Evolutionary conservation across 2,797 vertebrate genomes (phyloP).

Genomic region (Coccyzus lansbergi): DNA sequence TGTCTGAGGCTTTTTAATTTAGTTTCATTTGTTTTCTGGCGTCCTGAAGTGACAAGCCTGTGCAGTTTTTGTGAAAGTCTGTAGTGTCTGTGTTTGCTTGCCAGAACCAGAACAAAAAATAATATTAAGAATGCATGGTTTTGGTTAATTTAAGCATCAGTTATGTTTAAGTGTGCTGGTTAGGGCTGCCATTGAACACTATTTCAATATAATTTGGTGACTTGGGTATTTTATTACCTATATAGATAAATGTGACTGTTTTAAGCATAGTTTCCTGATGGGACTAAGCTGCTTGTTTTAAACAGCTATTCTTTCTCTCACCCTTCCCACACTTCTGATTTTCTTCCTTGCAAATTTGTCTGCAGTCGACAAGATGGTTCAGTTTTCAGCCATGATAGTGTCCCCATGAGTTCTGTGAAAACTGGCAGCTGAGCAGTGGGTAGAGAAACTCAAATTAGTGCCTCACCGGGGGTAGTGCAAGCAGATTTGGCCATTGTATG

Average conservation of each 20-base stretch:
- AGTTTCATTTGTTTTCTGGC: not conserved
- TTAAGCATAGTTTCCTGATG: not conserved
- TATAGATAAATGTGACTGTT: not conserved
- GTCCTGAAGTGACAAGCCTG: rapidly evolving
- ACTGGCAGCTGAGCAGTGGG: not conserved
- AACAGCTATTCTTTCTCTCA: constrained; percentile 3
- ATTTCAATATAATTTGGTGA: not conserved
- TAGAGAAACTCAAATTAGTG: not conserved
- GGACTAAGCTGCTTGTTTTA: not conserved
- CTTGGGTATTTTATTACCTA: not conserved
- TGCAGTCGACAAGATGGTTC: not conserved
- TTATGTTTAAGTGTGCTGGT: not conserved
- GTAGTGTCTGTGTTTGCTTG: not conserved
- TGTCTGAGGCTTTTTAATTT: not conserved
- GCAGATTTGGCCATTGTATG: not conserved
- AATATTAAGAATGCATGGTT: not conserved
- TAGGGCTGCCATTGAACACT: not conserved
- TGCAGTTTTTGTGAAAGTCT: not conserved
- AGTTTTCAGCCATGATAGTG: not conserved
- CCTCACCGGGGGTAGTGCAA: not conserved
- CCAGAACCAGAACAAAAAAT: not conserved
- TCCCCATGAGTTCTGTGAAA: constrained; percentile 4
- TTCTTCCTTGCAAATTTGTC: not conserved
- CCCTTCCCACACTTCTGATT: constrained; percentile 13
- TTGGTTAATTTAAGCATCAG: not conserved